Conservation (phyloP, 1,140 invertebrate genomes). For the Eupristina koningsbergeri region DNA sequence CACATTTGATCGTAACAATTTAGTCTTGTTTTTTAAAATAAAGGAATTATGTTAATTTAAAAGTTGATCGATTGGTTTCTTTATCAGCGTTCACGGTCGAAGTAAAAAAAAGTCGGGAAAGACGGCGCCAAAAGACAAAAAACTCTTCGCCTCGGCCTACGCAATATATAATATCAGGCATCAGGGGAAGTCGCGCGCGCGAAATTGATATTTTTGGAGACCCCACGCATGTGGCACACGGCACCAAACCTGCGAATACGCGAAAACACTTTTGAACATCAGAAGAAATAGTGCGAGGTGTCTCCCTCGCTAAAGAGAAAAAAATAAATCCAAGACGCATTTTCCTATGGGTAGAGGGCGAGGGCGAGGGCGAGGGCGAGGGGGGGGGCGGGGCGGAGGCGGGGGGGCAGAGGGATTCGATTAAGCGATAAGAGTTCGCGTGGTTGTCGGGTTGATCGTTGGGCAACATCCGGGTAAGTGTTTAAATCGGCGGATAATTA, state of each 20-base stretch:
- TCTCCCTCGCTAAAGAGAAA: background rate
- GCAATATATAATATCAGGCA: slow-evolving; percentile 59
- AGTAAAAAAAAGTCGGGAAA: slow-evolving; percentile 2
- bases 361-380: too few species aligned
- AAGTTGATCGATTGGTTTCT: background rate
- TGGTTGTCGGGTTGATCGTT: too few species aligned
- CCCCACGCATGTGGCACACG: slow-evolving; percentile 65
- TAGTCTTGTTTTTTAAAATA: too few species aligned
- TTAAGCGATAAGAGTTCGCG: too few species aligned
- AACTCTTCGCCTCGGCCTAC: slow-evolving; percentile 46
- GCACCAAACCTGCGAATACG: slow-evolving; percentile 61
- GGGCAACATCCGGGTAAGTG: too few species aligned
- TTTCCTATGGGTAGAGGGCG: too few species aligned
- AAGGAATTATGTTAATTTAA: too few species aligned
- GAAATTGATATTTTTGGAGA: slow-evolving; percentile 69
- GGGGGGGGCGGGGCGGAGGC: too few species aligned
- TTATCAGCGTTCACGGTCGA: background rate
- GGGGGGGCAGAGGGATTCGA: too few species aligned
- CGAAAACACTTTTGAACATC: slow-evolving; percentile 29
- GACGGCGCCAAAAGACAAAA: slow-evolving; percentile 16
- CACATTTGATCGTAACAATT: too few species aligned
- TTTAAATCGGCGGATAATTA: too few species aligned
- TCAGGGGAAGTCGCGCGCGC: slow-evolving; percentile 56
- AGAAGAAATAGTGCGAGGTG: background rate
- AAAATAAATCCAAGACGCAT: too few species aligned